Evolutionary conservation across 2,888 invertebrate genomes (phyloP), one percentile per base, ranked within the genome.

Genomic region (Phania funesta): DNA sequence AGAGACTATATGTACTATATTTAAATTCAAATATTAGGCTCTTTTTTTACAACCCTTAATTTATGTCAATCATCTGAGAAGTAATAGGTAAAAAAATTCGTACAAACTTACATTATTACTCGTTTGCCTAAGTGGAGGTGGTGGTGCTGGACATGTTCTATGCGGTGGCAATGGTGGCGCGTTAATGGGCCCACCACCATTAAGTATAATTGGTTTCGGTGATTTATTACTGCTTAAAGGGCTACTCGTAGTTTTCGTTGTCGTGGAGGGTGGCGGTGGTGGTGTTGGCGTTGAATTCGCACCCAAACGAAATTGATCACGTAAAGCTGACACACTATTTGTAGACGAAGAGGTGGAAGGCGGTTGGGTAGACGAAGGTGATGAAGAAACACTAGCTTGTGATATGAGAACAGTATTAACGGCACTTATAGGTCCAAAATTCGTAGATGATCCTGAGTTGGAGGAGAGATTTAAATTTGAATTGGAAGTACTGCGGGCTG

Each of bases 161-260:
- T 91, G 91, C 22, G 91, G 91, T 54, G 91, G 91, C 83, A 90
- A 84, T 54, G 91, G 90, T 73, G 91, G 91, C 41, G 90, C 89
- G 86, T 87, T 88, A 29, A 87, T 84, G 13, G 80, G 86, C 1
- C 87, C 88, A 73, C 87, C 88, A 73, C 90, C 90, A 84, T 89
- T 90, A 16, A 88, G 71, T 65, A 89, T 87, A 67, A 89, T 89
- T 16, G 89, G 87, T 70, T 86, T 86, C 70, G 88, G 84, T 24
- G 84, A 84, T 74, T 84, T 85, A 16, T 67, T 84, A 71, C 77
- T 80, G 35, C 82, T 81, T 60, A 84, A 71, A 35, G 89, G 88
- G 70, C 89, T 87, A 76, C 85, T 85, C 6, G 85, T 83, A 22
- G 81, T 68, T 29, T 84, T 81, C 70, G 84, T 67, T 80, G 80